Base-by-base conservation (phyloP, 2,797 vertebrate species). In the Pithecia hirsuta region DNA sequence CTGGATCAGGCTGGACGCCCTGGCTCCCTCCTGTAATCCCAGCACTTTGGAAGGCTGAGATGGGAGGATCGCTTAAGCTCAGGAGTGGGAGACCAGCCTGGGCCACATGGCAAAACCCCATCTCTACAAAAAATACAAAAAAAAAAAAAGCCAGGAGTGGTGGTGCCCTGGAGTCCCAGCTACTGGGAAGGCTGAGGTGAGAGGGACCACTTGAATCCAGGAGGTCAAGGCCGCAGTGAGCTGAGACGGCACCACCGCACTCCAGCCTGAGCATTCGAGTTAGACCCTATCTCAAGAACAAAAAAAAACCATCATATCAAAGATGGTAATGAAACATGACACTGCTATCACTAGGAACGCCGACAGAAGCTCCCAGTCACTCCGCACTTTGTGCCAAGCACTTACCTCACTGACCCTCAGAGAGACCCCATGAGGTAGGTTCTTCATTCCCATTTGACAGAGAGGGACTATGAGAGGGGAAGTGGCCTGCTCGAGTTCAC, bases 341-440 rank as follows among this genome's bases (percentile, higher is more conserved):
- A 6, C 19, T 10, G 36, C n/a, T 24, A 13, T 33, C 78, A 33
- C 30, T 22, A 33, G 7, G 0, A 19, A 30, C 0, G 15, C 33
- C 9, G 10, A 24, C 33, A 67, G 36, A 59, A 15, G 24, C 28
- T 11, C 6, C 4, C 13, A 1, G 20, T 30, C 4, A 12, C 11
- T 20, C 1, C 10, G 5, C 30, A 8, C 17, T 55, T 9, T 39
- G 26, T 17, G 44, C 76, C 5, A 13, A 24, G 57, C 50, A 44
- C 90, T 19, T 52, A 33, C 78, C n/a, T 20, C 39, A 2, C 78
- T 10, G 26, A 14, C 22, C 26, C 26, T 46, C 26, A 5, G 19
- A 64, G 52, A 26, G 48, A 50, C 67, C 13, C 41, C 30, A 15
- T 3, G 33, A 78, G 46, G 44, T 7, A 46, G 70, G 39, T 12